Conservation (phyloP, 2,113 vertebrate genomes). For the Gila orcuttii region DNA sequence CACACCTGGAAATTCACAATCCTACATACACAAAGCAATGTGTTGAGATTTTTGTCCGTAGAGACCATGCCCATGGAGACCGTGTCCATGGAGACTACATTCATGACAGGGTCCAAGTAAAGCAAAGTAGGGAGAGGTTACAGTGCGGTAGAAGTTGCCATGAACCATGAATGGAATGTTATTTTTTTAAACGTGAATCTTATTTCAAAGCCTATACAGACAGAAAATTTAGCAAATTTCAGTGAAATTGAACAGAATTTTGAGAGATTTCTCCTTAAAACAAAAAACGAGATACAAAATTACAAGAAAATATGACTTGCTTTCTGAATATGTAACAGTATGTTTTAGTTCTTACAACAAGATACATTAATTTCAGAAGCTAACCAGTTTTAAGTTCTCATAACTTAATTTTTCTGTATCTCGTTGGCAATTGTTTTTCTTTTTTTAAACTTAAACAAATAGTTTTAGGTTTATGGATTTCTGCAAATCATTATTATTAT, state of each 20-base stretch:
- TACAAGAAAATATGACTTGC: no score
- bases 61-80: slow-evolving; percentile 65
- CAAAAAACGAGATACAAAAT: not conserved
- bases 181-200: not conserved
- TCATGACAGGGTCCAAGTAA: slow-evolving; percentile 66
- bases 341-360: no score
- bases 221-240: not conserved
- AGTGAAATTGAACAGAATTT: not conserved
- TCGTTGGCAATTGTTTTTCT: not conserved
- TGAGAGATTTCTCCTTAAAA: no score
- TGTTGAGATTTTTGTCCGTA: slow-evolving; percentile 65
- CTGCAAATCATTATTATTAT: no score
- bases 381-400: not conserved
- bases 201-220: not conserved
- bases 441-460: not conserved
- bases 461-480: not conserved
- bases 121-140: slow-evolving; percentile 51
- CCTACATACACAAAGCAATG: slow-evolving; percentile 59
- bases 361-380: no score
- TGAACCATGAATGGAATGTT: not conserved
- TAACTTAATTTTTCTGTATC: not conserved
- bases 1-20: slow-evolving; percentile 30
- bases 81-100: slow-evolving; percentile 65
- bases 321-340: no score
- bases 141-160: slow-evolving; percentile 21